These are phyloP conservation scores for Heterotilapia buettikoferi DNA, from an alignment of 2,113 vertebrate species.

Conservation along the genomic window DNA sequence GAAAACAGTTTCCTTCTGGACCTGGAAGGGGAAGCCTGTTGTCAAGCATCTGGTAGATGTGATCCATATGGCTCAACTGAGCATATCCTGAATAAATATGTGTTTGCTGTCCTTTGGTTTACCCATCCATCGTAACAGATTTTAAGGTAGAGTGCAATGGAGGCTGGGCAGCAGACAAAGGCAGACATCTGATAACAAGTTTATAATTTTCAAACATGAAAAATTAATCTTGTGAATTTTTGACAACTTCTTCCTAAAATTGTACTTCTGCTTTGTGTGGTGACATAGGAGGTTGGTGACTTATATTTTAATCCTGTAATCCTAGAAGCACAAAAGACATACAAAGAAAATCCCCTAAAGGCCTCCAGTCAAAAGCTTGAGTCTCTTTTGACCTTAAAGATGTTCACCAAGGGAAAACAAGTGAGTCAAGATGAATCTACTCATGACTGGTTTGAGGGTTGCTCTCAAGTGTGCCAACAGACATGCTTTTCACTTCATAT, in stretches of 20 bases:
- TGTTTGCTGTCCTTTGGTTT: neutral
- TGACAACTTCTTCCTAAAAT: neutral
- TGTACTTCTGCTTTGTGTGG: neutral
- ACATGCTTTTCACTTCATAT: constrained; percentile 57
- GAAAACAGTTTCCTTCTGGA: rapidly evolving
- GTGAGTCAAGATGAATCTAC: constrained; percentile 22
- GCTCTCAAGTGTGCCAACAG: constrained; percentile 22
- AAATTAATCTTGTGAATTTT: neutral
- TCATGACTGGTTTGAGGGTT: constrained; percentile 1
- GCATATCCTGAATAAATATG: neutral
- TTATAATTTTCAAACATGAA: neutral
- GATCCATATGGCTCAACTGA: neutral
- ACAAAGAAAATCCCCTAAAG: neutral
- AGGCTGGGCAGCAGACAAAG: neutral
- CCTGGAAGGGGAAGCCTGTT: neutral
- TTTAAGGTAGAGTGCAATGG: neutral
- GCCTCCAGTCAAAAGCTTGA: neutral
- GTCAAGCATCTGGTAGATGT: neutral
- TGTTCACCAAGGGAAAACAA: neutral
- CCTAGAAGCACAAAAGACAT: neutral
- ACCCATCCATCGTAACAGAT: neutral
- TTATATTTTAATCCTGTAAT: neutral
- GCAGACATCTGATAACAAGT: neutral
- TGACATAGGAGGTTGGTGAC: neutral
- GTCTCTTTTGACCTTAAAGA: neutral